phyloP scores from a whole-genome alignment of 2,797 vertebrate genomes.

The Cyprinella venusta region DNA sequence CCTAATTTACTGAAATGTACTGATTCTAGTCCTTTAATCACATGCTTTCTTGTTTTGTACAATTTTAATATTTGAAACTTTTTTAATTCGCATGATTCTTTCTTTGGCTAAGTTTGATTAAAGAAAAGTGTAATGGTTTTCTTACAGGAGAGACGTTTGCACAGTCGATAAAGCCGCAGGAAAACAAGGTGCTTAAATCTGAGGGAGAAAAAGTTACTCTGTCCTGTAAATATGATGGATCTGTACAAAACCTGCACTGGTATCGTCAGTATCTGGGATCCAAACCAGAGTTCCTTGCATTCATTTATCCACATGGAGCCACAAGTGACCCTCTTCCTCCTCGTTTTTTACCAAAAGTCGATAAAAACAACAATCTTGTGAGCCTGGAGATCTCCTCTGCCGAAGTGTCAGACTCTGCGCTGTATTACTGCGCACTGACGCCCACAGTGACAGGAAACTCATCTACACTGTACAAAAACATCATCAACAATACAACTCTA shows the following conservation, averaged over 20 bases:
- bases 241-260: slow-evolving; percentile 11
- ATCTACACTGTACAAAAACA: not conserved
- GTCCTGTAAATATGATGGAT: slow-evolving; percentile 31
- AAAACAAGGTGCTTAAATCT: not conserved
- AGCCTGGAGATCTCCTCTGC: not conserved
- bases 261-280: slow-evolving; percentile 7
- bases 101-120: not conserved
- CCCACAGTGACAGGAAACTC: slow-evolving; percentile 28
- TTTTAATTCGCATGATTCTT: not conserved
- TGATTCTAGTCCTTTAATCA: not conserved
- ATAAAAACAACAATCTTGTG: slow-evolving; percentile 8
- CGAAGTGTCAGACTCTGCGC: not conserved
- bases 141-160: slow-evolving; percentile 1
- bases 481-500: not conserved
- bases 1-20: not conserved
- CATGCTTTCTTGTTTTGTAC: not conserved
- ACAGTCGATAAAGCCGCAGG: not conserved
- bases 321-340: not conserved
- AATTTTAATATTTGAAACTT: not conserved
- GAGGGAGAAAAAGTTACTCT: slow-evolving; percentile 25
- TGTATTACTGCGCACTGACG: not conserved
- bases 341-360: not conserved
- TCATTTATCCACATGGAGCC: not conserved
- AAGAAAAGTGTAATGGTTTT: not conserved
- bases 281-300: slow-evolving; percentile 14